A percentile compares a stretch with the other conserved stretches of the same genome.
phyloP scores from a whole-genome alignment of 2,888 invertebrate species.

The Dasysyrphus tricinctus region DNA sequence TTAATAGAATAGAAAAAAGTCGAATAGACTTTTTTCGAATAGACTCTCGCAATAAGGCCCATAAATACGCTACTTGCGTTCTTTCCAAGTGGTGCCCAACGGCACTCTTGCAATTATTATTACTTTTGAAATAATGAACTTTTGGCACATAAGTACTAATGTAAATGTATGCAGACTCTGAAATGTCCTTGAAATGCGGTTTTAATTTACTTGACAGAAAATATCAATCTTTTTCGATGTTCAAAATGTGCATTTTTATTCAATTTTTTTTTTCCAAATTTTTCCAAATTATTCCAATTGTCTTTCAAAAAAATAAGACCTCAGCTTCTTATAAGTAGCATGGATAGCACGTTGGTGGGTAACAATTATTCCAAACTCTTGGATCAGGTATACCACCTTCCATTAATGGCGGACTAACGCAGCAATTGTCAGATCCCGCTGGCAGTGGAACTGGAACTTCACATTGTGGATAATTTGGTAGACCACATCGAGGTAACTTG shows the following conservation, averaged over 20 bases:
- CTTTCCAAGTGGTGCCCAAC: constrained; percentile 13
- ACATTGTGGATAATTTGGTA: constrained; percentile 50
- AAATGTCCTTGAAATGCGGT: too few relatives aligned
- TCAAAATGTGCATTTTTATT: not conserved
- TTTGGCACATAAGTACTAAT: too few relatives aligned
- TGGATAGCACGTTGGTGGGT: constrained; percentile 54
- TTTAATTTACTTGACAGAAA: not conserved
- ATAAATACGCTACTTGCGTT: constrained; percentile 27
- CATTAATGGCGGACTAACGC: constrained; percentile 57
- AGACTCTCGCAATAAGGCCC: too few relatives aligned
- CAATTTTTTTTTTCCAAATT: not conserved
- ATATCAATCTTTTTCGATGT: not conserved
- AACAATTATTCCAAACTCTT: constrained; percentile 69
- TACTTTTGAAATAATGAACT: not conserved
- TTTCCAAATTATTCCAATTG: too few relatives aligned
- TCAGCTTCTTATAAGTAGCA: constrained; percentile 44
- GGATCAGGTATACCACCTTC: constrained; percentile 71
- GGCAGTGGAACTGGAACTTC: constrained; percentile 66
- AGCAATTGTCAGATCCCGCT: constrained; percentile 61
- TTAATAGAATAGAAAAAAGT: too few relatives aligned
- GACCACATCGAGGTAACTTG: constrained; percentile 24
- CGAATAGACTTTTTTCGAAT: too few relatives aligned
- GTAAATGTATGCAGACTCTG: too few relatives aligned
- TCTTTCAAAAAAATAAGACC: too few relatives aligned
- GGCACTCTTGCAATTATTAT: constrained; percentile 33